These are phyloP conservation scores for Eupithecia centaureata DNA, from an alignment of 2,888 invertebrate species.

Conservation along the genomic window DNA sequence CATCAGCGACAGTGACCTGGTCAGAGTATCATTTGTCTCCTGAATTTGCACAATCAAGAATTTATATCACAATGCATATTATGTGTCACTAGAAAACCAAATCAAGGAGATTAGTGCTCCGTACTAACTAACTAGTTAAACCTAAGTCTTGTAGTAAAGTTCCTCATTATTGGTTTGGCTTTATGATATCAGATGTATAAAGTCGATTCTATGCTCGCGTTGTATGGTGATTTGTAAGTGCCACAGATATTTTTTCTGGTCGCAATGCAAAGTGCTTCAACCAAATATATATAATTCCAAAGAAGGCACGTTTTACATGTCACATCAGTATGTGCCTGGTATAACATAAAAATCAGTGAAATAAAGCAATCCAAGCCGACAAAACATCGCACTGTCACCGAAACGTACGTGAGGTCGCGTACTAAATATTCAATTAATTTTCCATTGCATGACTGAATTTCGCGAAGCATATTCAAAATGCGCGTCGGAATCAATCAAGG, in stretches of 20 bases:
- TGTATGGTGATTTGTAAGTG: neutral
- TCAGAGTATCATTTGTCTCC: slow-evolving; percentile 15
- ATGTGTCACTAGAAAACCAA: neutral
- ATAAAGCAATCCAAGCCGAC: slow-evolving; percentile 41
- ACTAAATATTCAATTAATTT: slow-evolving; percentile 61
- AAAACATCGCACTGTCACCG: slow-evolving; percentile 31
- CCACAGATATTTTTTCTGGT: neutral
- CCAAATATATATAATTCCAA: neutral
- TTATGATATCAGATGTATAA: neutral
- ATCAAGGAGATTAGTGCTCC: neutral
- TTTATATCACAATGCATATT: neutral
- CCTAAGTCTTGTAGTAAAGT: neutral
- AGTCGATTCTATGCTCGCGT: neutral
- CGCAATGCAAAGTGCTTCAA: neutral
- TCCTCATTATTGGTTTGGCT: neutral
- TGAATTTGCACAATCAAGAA: slow-evolving; percentile 21
- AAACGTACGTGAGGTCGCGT: slow-evolving; percentile 61
- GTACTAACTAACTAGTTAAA: too few species aligned
- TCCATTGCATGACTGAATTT: slow-evolving; percentile 71
- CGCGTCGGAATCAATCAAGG: slow-evolving; percentile 30
- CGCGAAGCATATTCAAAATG: slow-evolving; percentile 52
- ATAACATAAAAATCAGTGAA: slow-evolving; percentile 5
- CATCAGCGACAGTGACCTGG: slow-evolving; percentile 35
- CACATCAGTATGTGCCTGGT: neutral
- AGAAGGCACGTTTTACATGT: neutral